phyloP scores from a whole-genome alignment of 2,113 vertebrate species.

The Entosphenus tridentatus region DNA sequence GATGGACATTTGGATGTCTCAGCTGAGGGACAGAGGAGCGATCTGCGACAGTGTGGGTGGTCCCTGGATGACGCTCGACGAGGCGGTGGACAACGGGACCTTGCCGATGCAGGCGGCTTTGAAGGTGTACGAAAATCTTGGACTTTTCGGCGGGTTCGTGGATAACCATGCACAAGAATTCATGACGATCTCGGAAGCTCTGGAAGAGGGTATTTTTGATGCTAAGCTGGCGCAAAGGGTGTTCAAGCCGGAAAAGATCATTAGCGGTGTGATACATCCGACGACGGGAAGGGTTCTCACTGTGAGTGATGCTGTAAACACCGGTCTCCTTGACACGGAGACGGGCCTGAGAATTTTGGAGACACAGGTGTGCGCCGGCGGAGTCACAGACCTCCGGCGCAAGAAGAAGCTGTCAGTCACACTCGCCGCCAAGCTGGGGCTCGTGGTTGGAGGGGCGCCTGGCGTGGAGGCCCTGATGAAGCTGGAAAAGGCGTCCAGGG shows the following conservation, averaged over 20 bases:
- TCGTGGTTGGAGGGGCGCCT: constrained; percentile 33
- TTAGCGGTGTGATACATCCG: constrained; percentile 53
- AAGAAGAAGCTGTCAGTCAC: constrained; percentile 66
- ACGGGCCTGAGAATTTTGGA: constrained; percentile 47
- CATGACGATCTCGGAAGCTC: constrained; percentile 41
- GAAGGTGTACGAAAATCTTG: constrained; percentile 45
- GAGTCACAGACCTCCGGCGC: constrained; percentile 53
- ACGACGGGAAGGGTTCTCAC: constrained; percentile 28
- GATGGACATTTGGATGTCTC: neutral
- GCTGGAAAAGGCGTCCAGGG: constrained; percentile 57
- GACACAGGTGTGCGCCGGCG: constrained; percentile 62
- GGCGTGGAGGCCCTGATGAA: constrained; percentile 31
- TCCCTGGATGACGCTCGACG: constrained; percentile 40
- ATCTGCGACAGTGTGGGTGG: constrained; percentile 18
- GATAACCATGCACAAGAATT: constrained; percentile 31
- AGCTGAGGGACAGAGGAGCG: neutral
- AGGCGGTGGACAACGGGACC: constrained; percentile 34
- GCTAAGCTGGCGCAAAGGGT: constrained; percentile 54
- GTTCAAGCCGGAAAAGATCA: constrained; percentile 39
- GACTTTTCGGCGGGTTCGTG: constrained; percentile 61
- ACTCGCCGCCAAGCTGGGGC: constrained; percentile 52
- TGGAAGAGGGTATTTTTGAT: constrained; percentile 48
- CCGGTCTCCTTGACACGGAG: constrained; percentile 47
- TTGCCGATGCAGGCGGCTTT: constrained; percentile 47
- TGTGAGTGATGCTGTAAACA: constrained; percentile 36